Evolutionary conservation across 2,797 vertebrate genomes (phyloP).

Genomic region (Aplochiton taeniatus): DNA sequence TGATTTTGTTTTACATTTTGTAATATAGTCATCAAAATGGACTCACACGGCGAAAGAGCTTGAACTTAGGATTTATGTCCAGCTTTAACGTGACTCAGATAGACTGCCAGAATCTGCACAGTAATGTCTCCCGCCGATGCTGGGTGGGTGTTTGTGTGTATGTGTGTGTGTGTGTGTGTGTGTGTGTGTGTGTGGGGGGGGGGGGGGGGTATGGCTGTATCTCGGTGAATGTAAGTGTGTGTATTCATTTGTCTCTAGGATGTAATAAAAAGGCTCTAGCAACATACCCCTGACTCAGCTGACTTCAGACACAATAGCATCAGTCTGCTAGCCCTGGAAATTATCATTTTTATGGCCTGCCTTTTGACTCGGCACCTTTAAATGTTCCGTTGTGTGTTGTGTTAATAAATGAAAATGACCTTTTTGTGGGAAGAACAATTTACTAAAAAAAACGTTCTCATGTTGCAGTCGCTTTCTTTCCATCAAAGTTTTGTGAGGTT

Average conservation of each 20-base stretch:
- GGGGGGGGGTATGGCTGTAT: background rate
- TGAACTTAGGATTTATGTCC: background rate
- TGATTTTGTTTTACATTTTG: background rate
- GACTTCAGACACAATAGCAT: background rate
- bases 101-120: background rate
- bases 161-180: background rate
- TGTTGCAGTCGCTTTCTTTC: too few species aligned
- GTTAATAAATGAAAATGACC: background rate
- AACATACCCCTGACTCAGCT: conserved; percentile 5
- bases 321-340: background rate
- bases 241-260: conserved; percentile 10
- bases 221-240: background rate
- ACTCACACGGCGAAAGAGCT: too few species aligned
- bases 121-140: background rate
- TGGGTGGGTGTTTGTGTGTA: background rate
- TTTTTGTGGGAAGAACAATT: background rate
- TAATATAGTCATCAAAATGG: background rate
- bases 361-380: too few species aligned
- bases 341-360: background rate
- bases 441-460: too few species aligned
- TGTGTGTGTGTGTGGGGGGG: background rate
- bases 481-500: too few species aligned
- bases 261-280: background rate
- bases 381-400: background rate
- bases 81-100: background rate